Base-by-base conservation (phyloP, 2,888 invertebrate genomes). In the Epistrophella euchroma region DNA sequence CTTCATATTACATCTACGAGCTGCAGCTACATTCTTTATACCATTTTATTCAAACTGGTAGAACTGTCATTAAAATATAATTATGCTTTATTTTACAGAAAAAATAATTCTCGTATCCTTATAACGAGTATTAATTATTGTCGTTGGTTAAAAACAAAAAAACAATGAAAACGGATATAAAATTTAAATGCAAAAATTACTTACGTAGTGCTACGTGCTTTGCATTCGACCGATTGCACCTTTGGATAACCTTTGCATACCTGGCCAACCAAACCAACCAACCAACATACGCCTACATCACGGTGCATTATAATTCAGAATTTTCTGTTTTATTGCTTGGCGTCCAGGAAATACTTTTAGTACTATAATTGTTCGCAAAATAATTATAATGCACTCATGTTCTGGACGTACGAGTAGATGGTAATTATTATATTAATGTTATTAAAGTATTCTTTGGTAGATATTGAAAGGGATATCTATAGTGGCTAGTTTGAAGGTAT, bases 251-350 rank as follows among this genome's bases (percentile, higher is more conserved):
- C 11, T 17, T 66, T 47, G 50, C 25, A n/a, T 10, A 9, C 19
- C 11, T 25, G 6, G 4, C 2, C 6, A 28, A 5, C 4, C 28
- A 2, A 5, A 28, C 28, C 28, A 5, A 28, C 4, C 28, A 28
- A 28, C 3, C 28, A 28, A 28, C 28, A 66, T n/a, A 68, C 68
- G 68, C 68, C 68, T 52, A 68, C 68, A 68, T 68, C 68, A 68
- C 35, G 37, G 68, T 35, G 60, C 37, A 43, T 22, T 37, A 32
- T 17, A 37, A 37, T 62, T 62, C 25, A 25, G 28, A 1, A 43
- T 28, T 25, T 11, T 28, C 25, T 43, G n/a, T 45, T 43, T 62
- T 28, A 62, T 28, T 43, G 28, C n/a, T 11, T 5, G 11, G 10
- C 56, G 10, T 28, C 25, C 28, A 15, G n/a, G 22, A 5, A 10